Percentiles rank a stretch among this genome's conserved stretches.
Conservation (phyloP, 2,113 vertebrate genomes). For the Dicerorhinus sumatrensis region DNA sequence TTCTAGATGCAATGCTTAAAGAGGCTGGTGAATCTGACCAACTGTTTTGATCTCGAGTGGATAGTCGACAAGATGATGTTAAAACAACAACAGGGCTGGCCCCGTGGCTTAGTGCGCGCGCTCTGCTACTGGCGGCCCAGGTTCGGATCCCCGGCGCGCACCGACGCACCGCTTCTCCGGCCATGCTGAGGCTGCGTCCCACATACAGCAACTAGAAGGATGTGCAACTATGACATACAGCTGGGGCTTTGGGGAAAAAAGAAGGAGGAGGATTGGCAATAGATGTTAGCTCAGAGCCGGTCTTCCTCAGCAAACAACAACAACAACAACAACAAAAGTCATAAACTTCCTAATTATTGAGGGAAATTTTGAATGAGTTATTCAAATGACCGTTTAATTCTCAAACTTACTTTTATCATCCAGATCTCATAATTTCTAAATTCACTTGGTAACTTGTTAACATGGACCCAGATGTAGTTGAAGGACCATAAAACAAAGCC, state of each 20-base stretch:
- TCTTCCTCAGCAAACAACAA: too few relatives aligned
- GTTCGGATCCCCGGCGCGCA: too few relatives aligned
- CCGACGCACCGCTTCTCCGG: too few relatives aligned
- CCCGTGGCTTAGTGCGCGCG: too few relatives aligned
- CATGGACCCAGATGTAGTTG: neutral
- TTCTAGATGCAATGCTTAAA: neutral
- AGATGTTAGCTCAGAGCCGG: too few relatives aligned
- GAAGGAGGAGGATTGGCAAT: too few relatives aligned
- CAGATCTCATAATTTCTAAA: neutral
- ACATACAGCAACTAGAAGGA: too few relatives aligned
- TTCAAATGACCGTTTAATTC: neutral
- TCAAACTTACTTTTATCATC: neutral
- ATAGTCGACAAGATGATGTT: neutral
- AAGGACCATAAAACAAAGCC: conserved; percentile 66
- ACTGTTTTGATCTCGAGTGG: neutral
- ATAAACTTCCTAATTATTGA: neutral
- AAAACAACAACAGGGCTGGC: neutral
- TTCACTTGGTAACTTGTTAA: conserved; percentile 38
- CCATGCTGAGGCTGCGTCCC: too few relatives aligned
- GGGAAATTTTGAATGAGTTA: neutral
- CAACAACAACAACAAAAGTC: neutral
- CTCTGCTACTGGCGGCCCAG: too few relatives aligned
- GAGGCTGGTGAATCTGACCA: neutral
- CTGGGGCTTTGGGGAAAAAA: too few relatives aligned
- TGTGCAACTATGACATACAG: too few relatives aligned